phyloP scores from a whole-genome alignment of 2,888 invertebrate species.

The Stratiomys singularior region DNA sequence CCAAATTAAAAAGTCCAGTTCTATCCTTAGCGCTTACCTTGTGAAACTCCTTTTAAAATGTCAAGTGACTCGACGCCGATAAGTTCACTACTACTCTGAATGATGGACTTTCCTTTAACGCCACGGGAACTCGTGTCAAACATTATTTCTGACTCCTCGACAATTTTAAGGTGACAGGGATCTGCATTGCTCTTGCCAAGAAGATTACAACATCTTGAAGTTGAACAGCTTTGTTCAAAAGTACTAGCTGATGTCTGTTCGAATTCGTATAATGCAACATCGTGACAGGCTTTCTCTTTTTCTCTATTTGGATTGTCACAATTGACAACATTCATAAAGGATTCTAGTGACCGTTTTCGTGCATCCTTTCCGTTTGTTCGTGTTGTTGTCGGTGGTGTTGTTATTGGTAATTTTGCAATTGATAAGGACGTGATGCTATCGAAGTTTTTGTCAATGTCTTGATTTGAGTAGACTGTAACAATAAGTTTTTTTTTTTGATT shows the following conservation, averaged over 20 bases:
- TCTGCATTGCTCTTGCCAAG: conserved; percentile 52
- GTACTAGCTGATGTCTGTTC: conserved; percentile 32
- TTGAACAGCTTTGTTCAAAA: conserved; percentile 33
- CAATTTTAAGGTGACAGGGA: conserved; percentile 37
- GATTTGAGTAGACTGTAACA: conserved; percentile 63
- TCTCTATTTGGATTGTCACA: not conserved
- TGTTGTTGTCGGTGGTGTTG: conserved; percentile 63
- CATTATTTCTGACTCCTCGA: conserved; percentile 51
- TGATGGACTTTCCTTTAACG: not conserved
- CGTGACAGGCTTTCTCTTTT: conserved; percentile 38
- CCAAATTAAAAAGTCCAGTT: not conserved
- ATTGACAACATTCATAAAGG: conserved; percentile 47
- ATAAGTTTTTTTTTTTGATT: not conserved
- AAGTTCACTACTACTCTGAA: conserved; percentile 58
- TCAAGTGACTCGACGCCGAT: conserved; percentile 64
- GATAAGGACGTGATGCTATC: conserved; percentile 58
- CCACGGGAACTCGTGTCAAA: conserved; percentile 49
- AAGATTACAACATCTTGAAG: conserved; percentile 61
- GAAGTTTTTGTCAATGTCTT: conserved; percentile 64
- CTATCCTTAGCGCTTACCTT: conserved; percentile 59
- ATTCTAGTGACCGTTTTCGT: conserved; percentile 49
- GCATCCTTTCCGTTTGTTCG: conserved; percentile 58
- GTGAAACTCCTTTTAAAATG: conserved; percentile 64
- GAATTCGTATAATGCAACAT: conserved; percentile 48
- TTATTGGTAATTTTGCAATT: conserved; percentile 56